These are phyloP conservation scores for Capra hircus DNA, from an alignment of 2,113 vertebrate species.

Conservation along the genomic window DNA sequence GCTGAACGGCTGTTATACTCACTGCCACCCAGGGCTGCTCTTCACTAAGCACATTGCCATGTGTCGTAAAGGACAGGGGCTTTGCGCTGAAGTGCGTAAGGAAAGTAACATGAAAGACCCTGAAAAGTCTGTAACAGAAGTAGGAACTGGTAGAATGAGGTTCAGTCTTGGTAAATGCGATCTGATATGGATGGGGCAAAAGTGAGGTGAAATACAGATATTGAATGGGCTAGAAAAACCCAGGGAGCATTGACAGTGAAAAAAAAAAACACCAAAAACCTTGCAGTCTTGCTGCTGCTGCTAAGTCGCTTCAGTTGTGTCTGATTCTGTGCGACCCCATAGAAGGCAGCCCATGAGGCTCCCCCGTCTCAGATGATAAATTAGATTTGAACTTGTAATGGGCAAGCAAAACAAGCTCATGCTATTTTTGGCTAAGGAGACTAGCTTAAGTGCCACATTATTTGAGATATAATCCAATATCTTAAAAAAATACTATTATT, in stretches of 20 bases:
- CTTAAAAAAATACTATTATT: neutral
- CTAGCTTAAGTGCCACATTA: conserved; percentile 28
- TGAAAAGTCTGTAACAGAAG: neutral
- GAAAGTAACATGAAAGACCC: neutral
- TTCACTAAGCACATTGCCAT: neutral
- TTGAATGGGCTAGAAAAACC: conserved; percentile 37
- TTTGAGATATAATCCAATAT: conserved; percentile 24
- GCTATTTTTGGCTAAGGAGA: conserved; percentile 30
- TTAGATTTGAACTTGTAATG: conserved; percentile 40
- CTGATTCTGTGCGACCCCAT: too few species aligned
- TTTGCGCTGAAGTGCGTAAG: neutral
- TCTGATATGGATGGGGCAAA: conserved; percentile 4
- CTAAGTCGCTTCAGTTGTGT: too few species aligned
- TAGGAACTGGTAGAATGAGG: conserved; percentile 23
- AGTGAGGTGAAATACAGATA: conserved; percentile 34
- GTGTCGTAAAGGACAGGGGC: neutral
- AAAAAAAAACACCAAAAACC: neutral
- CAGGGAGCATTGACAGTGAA: neutral
- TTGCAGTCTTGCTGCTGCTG: neutral
- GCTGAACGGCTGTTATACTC: neutral
- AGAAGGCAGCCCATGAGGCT: too few species aligned
- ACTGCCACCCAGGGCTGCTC: neutral
- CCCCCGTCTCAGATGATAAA: neutral
- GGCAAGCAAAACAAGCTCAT: conserved; percentile 35
- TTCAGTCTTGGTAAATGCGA: conserved; percentile 1